Base-by-base conservation (phyloP, 1,140 invertebrate species). In the Sesamia nonagrioides region DNA sequence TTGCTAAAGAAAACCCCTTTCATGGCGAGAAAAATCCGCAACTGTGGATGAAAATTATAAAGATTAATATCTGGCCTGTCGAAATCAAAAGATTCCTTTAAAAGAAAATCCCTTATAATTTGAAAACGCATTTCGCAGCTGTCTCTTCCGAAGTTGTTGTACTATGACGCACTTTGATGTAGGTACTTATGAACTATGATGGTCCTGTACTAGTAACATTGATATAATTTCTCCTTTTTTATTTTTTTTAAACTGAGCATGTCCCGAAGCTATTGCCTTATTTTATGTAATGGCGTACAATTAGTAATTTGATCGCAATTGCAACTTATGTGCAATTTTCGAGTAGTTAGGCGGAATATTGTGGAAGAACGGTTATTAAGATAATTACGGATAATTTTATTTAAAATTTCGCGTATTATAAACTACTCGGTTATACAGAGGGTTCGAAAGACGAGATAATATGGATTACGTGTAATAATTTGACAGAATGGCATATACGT, bases 1-100 rank as follows among this genome's bases (percentile, higher is more conserved):
- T 91, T 89, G 18, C 84, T 86, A 71, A 88, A 90, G 69, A 91
- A 91, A 50, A 91, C 83, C 7, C 90, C 90, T 76, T 88, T 84
- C 9, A 82, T 48, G 0, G 80, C 75, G 0, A 89, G 77, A 60
- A 87, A 82, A 2, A 90, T 56, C 27, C 80, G 72, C 1, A 91
- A n/a, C 33, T 89, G 89, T 2, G 90, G 90, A 72, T 91, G 90
- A 79, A 89, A 91, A 61, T 83, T 79, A 52, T 82, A 80, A 0
- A 91, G 52, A 69, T 84, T 74, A 27, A 88, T 78, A 18, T 83
- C 54, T 1, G 82, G 60, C 17, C 54, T 35, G 2, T 85, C 81
- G 27, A 81, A 88, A 72, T 90, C 85, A 56, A 85, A 89, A 56
- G 84, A 21, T 7, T 80, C 48, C 45, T 86, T 87, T 4, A 61